Evolutionary conservation across 2,888 invertebrate genomes (phyloP), one percentile per base, ranked within the genome.

Genomic region (Phlogophora meticulosa): DNA sequence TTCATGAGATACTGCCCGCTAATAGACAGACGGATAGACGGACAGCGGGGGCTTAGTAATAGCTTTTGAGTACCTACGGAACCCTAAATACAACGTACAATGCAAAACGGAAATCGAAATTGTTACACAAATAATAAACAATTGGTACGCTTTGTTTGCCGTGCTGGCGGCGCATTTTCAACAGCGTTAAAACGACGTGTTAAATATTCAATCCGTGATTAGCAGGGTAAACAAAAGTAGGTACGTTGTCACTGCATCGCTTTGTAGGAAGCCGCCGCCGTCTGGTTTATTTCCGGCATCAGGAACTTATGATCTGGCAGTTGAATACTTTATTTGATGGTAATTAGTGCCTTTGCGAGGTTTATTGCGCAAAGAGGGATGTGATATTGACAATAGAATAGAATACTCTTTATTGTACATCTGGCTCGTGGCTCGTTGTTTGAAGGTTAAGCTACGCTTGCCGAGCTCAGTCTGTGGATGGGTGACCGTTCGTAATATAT

Each of bases 271-370:
- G 57, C 38, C 69, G 55, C 52, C 64, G 63, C 38, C 65, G 79
- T 82, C 82, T 82, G 81, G 69, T 65, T 78, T 68, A 81, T 82
- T 77, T 82, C 82, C 82, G 81, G 70, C 65, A 62, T 61, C 71
- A 69, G 72, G 71, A 73, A 64, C 75, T 77, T 71, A 77, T 81
- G 67, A 72, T 68, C 62, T 69, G 62, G 22, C 28, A 40, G 55
- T 76, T 80, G 67, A 52, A 69, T 62, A 65, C 65, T 55, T 63
- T 67, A 65, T 64, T 60, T 72, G 67, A 46, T 70, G 57, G 62
- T 57, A 66, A 67, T 66, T 38, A 55, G 43, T 49, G 17, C 22
- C 22, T 53, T 64, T 40, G 49, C 42, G 43, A 48, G 57, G 55
- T 73, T 49, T 49, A 32, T 56, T 2, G 28, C 28, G n/a, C 20